Base-by-base conservation (phyloP, 92 coral and sea anemone species). In the Scolanthus callimorphus region DNA sequence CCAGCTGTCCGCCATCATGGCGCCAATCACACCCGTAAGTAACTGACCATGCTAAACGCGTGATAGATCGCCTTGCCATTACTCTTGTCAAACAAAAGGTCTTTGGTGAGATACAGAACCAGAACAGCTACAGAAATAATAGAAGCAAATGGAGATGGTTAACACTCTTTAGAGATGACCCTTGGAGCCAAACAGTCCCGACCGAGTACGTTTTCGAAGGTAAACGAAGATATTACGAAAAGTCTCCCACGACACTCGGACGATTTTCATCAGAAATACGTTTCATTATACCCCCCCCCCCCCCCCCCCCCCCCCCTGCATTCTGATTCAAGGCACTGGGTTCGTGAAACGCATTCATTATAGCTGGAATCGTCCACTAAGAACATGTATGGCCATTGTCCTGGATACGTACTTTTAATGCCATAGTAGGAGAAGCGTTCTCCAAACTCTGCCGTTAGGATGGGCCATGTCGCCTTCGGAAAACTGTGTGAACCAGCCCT, bases 391-490 rank as follows among this genome's bases (percentile, higher is more conserved):
- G n/a, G n/a, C n/a, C n/a, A n/a, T n/a, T n/a, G n/a, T n/a, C n/a
- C n/a, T n/a, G n/a, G n/a, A n/a, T n/a, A 76, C 89, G 39, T 58
- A 86, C 95, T 83, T 77, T 86, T 86, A 65, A 86, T 86, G 17
- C 95, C 95, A 43, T 86, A 86, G 50, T 86, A 86, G 1, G 95
- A 86, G 57, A 86, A 86, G 13, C 95, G 89, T 54, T 86, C 95
- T 19, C 85, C 95, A 63, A 86, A 82, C 80, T 86, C 95, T 20
- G 95, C 80, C 1, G 71, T 53, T 22, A 86, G 82, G 58, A 86
- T 86, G 0, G 95, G 95, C 95, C 95, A 86, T 31, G 95, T 86
- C 17, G 95, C 89, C 41, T 54, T 72, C 11, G 95, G 95, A 39
- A n/a, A 86, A 86, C 72, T 82, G 76, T 0, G 76, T 74, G 39